Base-by-base conservation (phyloP, 2,113 vertebrate species). In the Rhynchopsitta pachyrhyncha region DNA sequence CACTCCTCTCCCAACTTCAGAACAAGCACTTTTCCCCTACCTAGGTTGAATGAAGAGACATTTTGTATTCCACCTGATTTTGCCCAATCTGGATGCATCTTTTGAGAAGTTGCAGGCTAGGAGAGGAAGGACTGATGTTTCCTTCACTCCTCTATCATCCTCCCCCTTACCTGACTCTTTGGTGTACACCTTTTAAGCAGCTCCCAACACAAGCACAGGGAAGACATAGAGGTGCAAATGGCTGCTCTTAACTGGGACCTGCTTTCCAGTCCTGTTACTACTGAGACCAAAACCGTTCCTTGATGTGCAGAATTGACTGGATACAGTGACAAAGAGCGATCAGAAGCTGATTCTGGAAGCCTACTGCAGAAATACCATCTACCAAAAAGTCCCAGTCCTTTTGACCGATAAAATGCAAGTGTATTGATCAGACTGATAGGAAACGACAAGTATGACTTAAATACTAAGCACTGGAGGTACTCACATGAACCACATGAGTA, bases 381-480 rank as follows among this genome's bases (percentile, higher is more conserved):
- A 6, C 17, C 53, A 25, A 18, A 37, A 37, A 62, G 14, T 64
- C n/a, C 5, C 35, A 57, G 31, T 44, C 33, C 52, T 57, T 44
- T 64, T 66, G 63, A 73, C 71, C 35, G 64, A 16, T 37, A 39
- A 90, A 86, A 63, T 8, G 5, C 47, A 52, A 41, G n/a, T 10
- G 6, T 2, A 3, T 76, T 15, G 2, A 17, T 53, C 70, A 66
- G 66, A 49, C 50, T 25, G 75, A 37, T 50, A 41, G 60, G 31
- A 92, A 84, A n/a, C 23, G 39, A 8, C 0, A 0, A 79, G 17
- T 7, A 15, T 1, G 1, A 59, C 59, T 50, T 70, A 35, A 90
- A 59, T 60, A 39, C 12, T 20, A 33, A 53, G 20, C 68, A 75
- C 79, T 67, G 33, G 50, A 88, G 81, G 53, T 33, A 59, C 28